Evolutionary conservation across 1,140 invertebrate species (phyloP).

Genomic region (Trachelipus rathkii): DNA sequence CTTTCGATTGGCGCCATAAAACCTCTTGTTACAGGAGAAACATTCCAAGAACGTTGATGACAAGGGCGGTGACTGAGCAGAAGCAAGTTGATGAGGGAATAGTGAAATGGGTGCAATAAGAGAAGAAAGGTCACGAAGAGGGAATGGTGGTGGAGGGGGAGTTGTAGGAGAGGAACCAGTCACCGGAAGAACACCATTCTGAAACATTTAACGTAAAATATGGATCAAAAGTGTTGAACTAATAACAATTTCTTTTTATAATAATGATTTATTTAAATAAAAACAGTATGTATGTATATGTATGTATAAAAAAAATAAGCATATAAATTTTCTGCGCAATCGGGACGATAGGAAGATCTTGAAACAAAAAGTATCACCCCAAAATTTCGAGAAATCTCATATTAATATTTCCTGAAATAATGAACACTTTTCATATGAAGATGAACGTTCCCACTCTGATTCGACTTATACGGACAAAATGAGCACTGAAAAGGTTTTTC

Average conservation of each 20-base stretch:
- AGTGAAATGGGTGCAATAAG: too few relatives aligned
- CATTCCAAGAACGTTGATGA: slow-evolving; percentile 61
- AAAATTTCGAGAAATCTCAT: too few relatives aligned
- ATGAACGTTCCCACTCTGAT: slow-evolving; percentile 21
- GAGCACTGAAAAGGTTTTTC: slow-evolving; percentile 26
- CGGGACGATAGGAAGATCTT: too few relatives aligned
- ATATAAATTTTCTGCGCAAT: too few relatives aligned
- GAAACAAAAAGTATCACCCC: too few relatives aligned
- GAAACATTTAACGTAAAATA: neutral
- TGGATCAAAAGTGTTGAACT: too few relatives aligned
- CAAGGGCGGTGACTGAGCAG: neutral
- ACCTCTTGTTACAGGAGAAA: slow-evolving; percentile 95
- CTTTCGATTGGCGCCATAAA: slow-evolving; percentile 85
- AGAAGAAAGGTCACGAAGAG: neutral
- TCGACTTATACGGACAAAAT: slow-evolving; percentile 19
- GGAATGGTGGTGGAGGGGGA: neutral
- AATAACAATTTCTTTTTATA: too few relatives aligned
- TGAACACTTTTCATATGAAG: slow-evolving; percentile 22
- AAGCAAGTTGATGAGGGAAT: too few relatives aligned
- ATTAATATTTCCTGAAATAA: neutral
- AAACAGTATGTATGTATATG: too few relatives aligned
- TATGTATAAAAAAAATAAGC: too few relatives aligned
- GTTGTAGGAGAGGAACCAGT: neutral
- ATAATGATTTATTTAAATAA: too few relatives aligned
- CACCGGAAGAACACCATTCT: neutral